These are phyloP conservation scores for Pseudomyrmex cubaensis DNA, from an alignment of 1,140 invertebrate genomes.

Conservation along the genomic window DNA sequence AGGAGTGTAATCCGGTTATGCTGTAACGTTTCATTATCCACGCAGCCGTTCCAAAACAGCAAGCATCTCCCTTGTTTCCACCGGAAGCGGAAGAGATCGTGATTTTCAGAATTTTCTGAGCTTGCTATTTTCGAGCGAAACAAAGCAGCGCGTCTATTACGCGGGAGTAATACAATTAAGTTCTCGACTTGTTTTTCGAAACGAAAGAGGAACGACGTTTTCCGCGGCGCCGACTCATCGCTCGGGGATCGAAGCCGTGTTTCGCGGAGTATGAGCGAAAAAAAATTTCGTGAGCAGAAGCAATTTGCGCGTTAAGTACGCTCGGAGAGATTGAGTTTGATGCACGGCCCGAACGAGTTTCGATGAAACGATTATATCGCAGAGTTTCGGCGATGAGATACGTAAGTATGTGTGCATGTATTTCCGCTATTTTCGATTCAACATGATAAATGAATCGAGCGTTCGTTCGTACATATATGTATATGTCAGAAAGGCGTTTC, in stretches of 20 bases:
- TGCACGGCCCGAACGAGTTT: constrained; percentile 10
- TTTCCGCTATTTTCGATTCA: not conserved
- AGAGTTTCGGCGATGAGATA: not conserved
- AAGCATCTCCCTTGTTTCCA: not conserved
- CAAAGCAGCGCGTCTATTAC: constrained; percentile 52
- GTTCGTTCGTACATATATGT: not conserved
- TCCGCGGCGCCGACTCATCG: constrained; percentile 34
- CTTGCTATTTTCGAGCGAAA: constrained; percentile 58
- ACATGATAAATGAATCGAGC: constrained; percentile 1
- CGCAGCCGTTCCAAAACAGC: constrained; percentile 37
- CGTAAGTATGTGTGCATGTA: no score
- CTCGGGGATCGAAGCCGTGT: constrained; percentile 27
- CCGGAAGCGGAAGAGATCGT: constrained; percentile 31
- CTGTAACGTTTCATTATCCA: constrained; percentile 57
- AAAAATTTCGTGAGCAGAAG: constrained; percentile 41
- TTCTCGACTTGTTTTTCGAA: constrained; percentile 54
- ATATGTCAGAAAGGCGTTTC: not conserved
- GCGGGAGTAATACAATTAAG: constrained; percentile 53
- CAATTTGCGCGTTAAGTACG: constrained; percentile 45
- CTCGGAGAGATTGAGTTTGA: not conserved
- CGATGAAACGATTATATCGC: not conserved
- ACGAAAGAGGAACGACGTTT: constrained; percentile 27
- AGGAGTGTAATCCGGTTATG: constrained; percentile 54
- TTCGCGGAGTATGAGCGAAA: constrained; percentile 31
- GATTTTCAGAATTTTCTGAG: constrained; percentile 65